phyloP scores from a whole-genome alignment of 1,140 invertebrate genomes.

The Adoxophyes honmai region DNA sequence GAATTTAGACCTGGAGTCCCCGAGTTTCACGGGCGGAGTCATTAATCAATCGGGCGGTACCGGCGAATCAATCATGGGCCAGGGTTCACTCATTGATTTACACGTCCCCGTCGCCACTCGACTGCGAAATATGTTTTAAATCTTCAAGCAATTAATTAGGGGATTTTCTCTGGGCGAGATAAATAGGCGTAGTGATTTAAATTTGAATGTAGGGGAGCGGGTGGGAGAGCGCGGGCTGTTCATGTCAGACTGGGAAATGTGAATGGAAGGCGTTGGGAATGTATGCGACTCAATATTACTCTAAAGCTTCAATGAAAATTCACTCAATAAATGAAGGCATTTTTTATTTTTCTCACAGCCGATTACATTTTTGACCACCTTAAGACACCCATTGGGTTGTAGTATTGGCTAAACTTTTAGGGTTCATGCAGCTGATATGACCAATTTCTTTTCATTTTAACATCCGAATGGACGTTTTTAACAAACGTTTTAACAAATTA shows the following conservation, averaged over 20 bases:
- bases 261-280: too few species aligned
- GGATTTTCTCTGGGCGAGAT: conserved; percentile 1
- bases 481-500: too few species aligned
- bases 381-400: too few species aligned
- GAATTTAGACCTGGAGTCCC: conserved; percentile 19
- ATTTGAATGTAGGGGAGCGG: conserved; percentile 5
- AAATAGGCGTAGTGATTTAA: conserved; percentile 11
- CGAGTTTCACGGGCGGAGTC: conserved; percentile 12
- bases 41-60: conserved; percentile 26
- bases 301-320: too few species aligned
- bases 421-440: too few species aligned
- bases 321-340: too few species aligned
- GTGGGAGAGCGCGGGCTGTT: neutral
- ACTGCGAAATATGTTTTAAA: conserved; percentile 15
- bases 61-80: conserved; percentile 28
- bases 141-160: conserved; percentile 11
- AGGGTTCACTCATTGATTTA: conserved; percentile 21
- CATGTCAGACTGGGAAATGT: neutral
- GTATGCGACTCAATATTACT: too few species aligned
- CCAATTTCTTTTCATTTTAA: too few species aligned
- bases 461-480: too few species aligned
- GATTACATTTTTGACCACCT: too few species aligned
- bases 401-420: too few species aligned
- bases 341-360: too few species aligned
- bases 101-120: conserved; percentile 11